Conservation (phyloP, 2,113 vertebrate genomes). For the Hemiscyllium ocellatum region DNA sequence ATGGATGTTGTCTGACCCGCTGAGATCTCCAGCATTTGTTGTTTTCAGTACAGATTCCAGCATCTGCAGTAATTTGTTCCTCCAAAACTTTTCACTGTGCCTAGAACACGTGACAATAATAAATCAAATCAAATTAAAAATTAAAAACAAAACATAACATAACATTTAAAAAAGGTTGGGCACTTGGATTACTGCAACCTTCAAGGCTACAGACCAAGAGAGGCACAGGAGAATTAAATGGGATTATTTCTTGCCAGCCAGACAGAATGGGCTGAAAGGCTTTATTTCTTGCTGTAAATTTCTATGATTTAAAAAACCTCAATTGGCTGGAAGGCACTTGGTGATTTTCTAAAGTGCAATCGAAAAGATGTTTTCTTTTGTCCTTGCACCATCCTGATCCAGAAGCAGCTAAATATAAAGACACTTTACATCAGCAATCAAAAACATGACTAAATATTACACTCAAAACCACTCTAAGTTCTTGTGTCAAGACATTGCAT, state of each 20-base stretch:
- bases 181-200: no score
- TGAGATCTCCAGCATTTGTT: no score
- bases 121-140: no score
- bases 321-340: neutral
- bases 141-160: no score
- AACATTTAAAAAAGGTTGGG: no score
- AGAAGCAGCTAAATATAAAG: neutral
- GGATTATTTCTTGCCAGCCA: neutral
- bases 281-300: neutral
- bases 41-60: no score
- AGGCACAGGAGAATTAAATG: no score
- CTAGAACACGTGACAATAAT: no score
- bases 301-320: neutral
- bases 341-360: neutral
- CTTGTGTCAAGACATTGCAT: neutral
- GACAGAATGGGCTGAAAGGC: neutral
- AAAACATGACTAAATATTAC: neutral
- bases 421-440: neutral
- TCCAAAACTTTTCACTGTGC: no score
- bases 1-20: no score
- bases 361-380: neutral
- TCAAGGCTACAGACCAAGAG: no score
- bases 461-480: neutral
- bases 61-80: no score
- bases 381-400: neutral